Evolutionary conservation across 1,140 invertebrate species (phyloP), one percentile per base, ranked within the genome.

Genomic region (Mycetomoellerius zeteki): DNA sequence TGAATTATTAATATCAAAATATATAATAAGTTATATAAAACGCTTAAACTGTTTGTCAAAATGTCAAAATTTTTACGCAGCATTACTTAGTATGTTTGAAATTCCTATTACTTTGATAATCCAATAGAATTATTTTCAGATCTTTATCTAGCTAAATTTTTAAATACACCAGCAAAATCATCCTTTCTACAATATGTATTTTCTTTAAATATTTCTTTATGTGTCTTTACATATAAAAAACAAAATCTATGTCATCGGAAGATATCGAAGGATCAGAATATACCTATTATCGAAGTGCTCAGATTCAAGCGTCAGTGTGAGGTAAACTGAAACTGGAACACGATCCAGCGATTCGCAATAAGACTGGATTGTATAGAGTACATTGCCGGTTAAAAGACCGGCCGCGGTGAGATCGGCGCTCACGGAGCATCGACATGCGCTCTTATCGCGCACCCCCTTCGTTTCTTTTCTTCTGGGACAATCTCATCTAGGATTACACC

Each of bases 401-500:
- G 52, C 50, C 65, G 30, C 71, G 37, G 33, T 37, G 12, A 81
- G 43, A 58, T 82, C 80, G 37, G 24, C 69, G 37, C 43, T 84
- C 27, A 24, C 33, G 33, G 58, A 77, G n/a, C 14, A 50, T 64
- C 64, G 71, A 52, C 30, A 50, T 19, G 80, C 71, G n/a, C 81
- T 67, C 21, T 14, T 62, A 72, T 87, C 47, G 65, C 27, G 19
- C 24, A 50, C 27, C 24, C 37, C 60, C 27, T 16, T 47, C 43
- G 14, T 30, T 56, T 64, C 47, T 84, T 73, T 84, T 75, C 54
- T 47, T 19, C 60, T 54, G 69, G 58, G 43, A 77, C 87, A 84
- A 89, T 89, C 87, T 88, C 85, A 82, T 87, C 76, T 87, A 84
- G 85, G 85, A 89, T 89, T 89, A 89, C 58, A 60, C 54, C 30